Conservation (phyloP, 2,797 vertebrate genomes). For the Amniataba percoides region DNA sequence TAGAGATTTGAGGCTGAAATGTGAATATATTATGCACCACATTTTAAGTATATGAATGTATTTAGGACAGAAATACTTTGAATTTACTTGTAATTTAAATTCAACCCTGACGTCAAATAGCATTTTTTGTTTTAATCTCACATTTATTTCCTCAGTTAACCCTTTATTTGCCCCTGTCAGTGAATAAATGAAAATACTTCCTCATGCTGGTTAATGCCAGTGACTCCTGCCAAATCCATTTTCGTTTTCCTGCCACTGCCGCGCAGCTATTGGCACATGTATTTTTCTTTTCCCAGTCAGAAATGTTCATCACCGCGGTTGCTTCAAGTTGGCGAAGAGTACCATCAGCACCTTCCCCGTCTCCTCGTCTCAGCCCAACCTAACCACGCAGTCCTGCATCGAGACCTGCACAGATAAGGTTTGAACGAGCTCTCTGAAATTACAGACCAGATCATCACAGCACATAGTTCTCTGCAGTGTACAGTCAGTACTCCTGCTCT, state of each 20-base stretch:
- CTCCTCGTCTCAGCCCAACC: constrained; percentile 87
- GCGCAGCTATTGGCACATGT: neutral
- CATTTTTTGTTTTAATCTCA: neutral
- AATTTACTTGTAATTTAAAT: constrained; percentile 17
- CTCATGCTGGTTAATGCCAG: neutral
- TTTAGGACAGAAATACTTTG: constrained; percentile 17
- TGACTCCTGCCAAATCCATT: neutral
- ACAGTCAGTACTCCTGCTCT: constrained; percentile 1
- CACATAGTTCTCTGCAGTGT: constrained; percentile 1
- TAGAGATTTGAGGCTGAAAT: constrained; percentile 48
- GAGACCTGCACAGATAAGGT: constrained; percentile 96
- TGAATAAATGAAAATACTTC: neutral
- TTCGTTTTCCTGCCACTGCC: neutral
- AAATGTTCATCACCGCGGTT: constrained; percentile 92
- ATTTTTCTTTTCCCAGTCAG: constrained; percentile 78
- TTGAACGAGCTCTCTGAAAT: constrained; percentile 59
- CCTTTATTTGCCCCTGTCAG: neutral
- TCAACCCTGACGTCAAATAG: neutral
- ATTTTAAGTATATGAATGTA: constrained; percentile 32
- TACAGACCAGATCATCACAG: constrained; percentile 33
- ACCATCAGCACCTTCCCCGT: constrained; percentile 86
- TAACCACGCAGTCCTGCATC: constrained; percentile 91
- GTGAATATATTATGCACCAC: constrained; percentile 39
- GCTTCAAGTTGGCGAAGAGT: constrained; percentile 90
- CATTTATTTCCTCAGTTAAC: neutral